Base-by-base conservation (phyloP, 2,888 invertebrate species). In the Eurytoma californica region DNA sequence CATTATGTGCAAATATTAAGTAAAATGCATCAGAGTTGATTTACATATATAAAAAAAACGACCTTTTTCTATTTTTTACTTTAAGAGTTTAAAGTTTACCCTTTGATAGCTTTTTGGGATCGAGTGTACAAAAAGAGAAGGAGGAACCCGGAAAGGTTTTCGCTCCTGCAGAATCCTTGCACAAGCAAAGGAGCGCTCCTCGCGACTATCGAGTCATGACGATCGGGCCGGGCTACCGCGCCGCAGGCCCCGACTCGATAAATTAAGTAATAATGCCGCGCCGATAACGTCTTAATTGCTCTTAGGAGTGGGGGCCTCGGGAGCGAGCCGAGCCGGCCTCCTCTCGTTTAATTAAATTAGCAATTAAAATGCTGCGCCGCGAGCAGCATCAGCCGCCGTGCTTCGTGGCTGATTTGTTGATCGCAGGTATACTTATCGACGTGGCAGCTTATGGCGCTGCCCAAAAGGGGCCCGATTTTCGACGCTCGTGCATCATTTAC, bases 241-340 rank as follows among this genome's bases (percentile, higher is more conserved):
- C 60, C 18, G 28, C 24, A 30, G 60, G 82, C 72, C 79, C 60
- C 65, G 63, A 60, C 76, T 84, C 86, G 84, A 87, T 86, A 88
- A 86, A 88, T 88, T 85, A 87, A 87, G 87, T 86, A 88, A 88
- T 88, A 88, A 88, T 86, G 84, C 83, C 83, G 61, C 78, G 77
- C 82, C 84, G 86, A 89, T 88, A 89, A 85, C 87, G 88, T 88
- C 89, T 89, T 89, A 89, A 89, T 88, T 87, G 85, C 86, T 82
- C 82, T 76, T 39, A 39, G 7, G 39, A 39, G 39, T 39, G 76
- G 78, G 66, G 14, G 53, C 3, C 76, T 65, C 69, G 77, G 80
- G 77, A 81, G 78, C 76, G 61, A 63, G 81, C 70, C 79, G 72
- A 65, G 57, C 28, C 78, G 67, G 57, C 67, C 79, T 66, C 66